Percentiles rank a stretch among this genome's conserved stretches.
These are phyloP conservation scores for Pseudachorutes palmiensis DNA, from an alignment of 1,140 invertebrate species.

Conservation along the genomic window DNA sequence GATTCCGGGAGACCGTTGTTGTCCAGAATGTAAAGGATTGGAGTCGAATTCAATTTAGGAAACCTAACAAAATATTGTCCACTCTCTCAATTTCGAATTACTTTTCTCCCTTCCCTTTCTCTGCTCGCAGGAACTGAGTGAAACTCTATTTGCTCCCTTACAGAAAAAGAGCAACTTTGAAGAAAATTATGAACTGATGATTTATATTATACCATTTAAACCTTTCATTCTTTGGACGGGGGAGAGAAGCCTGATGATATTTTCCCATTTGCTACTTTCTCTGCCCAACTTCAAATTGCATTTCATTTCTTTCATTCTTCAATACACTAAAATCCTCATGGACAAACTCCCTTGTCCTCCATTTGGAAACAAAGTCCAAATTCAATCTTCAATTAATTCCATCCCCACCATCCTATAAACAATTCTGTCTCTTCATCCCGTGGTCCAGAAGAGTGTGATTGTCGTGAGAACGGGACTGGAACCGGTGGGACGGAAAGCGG, in stretches of 20 bases:
- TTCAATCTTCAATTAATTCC: too few species aligned
- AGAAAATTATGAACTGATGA: slow-evolving; percentile 12
- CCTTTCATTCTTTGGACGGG: neutral
- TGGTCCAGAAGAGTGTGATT: too few species aligned
- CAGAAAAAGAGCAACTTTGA: neutral
- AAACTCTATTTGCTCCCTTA: neutral
- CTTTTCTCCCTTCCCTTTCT: neutral
- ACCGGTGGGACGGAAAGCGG: too few species aligned
- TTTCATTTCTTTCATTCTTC: too few species aligned
- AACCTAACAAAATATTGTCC: slow-evolving; percentile 14
- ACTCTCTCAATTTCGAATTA: slow-evolving; percentile 12
- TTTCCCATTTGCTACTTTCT: slow-evolving; percentile 12
- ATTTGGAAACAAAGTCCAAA: too few species aligned
- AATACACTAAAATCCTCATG: too few species aligned
- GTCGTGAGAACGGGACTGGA: too few species aligned
- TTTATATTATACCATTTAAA: slow-evolving; percentile 14
- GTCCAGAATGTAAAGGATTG: neutral
- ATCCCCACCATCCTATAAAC: too few species aligned
- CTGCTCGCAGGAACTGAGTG: neutral
- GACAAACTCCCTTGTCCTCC: too few species aligned
- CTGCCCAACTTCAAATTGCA: neutral
- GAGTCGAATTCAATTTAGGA: slow-evolving; percentile 11
- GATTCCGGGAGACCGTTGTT: neutral
- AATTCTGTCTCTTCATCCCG: too few species aligned
- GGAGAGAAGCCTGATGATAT: slow-evolving; percentile 4